phyloP scores from a whole-genome alignment of 1,140 invertebrate species.

The Drosophila biarmipes region DNA sequence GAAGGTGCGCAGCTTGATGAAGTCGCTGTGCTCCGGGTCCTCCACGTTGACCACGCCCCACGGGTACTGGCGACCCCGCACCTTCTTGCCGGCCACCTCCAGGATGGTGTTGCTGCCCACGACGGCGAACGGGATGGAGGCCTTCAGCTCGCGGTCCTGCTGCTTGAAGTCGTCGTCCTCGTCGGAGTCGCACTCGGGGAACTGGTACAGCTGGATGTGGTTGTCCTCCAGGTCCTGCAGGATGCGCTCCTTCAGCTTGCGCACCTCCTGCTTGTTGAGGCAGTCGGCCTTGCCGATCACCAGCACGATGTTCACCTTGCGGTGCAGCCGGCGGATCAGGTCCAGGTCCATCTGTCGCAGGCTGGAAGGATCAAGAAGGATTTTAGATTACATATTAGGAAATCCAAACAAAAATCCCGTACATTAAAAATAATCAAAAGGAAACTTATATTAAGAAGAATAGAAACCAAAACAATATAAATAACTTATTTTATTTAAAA shows the following conservation, averaged over 20 bases:
- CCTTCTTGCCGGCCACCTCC: slow-evolving; percentile 94
- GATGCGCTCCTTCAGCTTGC: slow-evolving; percentile 94
- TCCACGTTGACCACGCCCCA: slow-evolving; percentile 99
- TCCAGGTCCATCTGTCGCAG: slow-evolving; percentile 97
- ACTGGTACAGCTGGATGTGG: slow-evolving; percentile 97
- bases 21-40: slow-evolving; percentile 98
- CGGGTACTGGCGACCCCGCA: slow-evolving; percentile 96
- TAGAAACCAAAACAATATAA: no score
- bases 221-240: slow-evolving; percentile 92
- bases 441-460: no score
- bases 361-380: slow-evolving; percentile 85
- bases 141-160: slow-evolving; percentile 95
- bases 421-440: no score
- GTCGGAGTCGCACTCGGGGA: slow-evolving; percentile 97
- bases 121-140: slow-evolving; percentile 97
- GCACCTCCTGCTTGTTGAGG: slow-evolving; percentile 94
- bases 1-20: slow-evolving; percentile 98
- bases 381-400: no score
- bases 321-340: slow-evolving; percentile 96
- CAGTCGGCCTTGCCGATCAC: slow-evolving; percentile 99
- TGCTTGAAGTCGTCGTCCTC: slow-evolving; percentile 97
- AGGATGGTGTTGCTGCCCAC: slow-evolving; percentile 98
- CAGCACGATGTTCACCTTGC: slow-evolving; percentile 98
- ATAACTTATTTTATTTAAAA: no score
- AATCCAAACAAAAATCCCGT: no score